Conservation (phyloP, 35 echinoderm and acorn worm species). For the Amphiura filiformis region DNA sequence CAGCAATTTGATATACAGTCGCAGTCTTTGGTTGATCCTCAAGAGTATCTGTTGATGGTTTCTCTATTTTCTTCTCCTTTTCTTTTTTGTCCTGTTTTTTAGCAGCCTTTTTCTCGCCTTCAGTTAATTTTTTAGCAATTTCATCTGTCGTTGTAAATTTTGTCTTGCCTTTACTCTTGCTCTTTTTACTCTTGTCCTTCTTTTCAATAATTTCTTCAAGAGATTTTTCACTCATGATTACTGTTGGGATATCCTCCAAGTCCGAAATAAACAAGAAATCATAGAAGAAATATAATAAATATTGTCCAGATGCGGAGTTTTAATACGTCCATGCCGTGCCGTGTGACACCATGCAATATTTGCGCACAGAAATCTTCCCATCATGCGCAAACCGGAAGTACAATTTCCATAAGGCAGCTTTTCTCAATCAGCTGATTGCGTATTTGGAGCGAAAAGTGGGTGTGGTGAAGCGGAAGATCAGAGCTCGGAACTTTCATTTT, state of each 20-base stretch:
- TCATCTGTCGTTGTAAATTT: conserved; percentile 76
- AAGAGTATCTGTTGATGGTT: background rate
- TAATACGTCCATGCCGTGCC: background rate
- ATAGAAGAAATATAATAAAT: background rate
- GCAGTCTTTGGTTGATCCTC: background rate
- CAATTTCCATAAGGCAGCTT: background rate
- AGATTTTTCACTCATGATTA: conserved; percentile 85
- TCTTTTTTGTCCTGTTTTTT: conserved; percentile 57
- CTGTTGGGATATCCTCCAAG: background rate
- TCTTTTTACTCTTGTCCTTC: conserved; percentile 82
- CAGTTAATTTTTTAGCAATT: conserved; percentile 73
- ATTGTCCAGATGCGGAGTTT: background rate
- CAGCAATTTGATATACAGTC: background rate
- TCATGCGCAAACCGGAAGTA: conserved; percentile 9
- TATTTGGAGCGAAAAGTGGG: too few species aligned
- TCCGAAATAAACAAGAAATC: background rate
- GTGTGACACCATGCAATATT: background rate
- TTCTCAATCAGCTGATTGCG: background rate
- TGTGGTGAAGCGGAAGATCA: too few species aligned
- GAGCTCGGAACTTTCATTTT: too few species aligned
- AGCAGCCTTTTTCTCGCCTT: conserved; percentile 46
- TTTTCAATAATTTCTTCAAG: conserved; percentile 87
- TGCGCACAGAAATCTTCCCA: background rate
- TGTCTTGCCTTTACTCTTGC: conserved; percentile 62
- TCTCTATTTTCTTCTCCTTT: background rate